Base-by-base conservation (phyloP, 92 coral and sea anemone genomes). In the Epizoanthus rinbou region DNA sequence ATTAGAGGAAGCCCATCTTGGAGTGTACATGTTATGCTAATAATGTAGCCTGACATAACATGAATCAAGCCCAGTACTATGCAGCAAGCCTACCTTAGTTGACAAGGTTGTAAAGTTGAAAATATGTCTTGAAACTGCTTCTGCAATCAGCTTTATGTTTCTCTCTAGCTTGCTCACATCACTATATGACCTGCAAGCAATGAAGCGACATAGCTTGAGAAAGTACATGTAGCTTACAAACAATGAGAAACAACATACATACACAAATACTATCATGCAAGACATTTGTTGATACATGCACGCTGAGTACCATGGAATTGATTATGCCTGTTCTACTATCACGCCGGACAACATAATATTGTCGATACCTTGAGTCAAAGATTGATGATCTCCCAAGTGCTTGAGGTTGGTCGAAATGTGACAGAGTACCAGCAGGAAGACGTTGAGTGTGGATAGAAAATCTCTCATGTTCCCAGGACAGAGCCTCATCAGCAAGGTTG, bases 391-490 rank as follows among this genome's bases (percentile, higher is more conserved):
- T 88, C 24, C 93, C 98, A n/a, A 84, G 66, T 0, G 90, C 93
- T 47, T 88, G 84, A 19, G 98, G 98, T 18, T 93, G 94, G 35
- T 59, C 91, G 69, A 62, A 93, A 85, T 95, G 98, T 16, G 98
- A 95, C 17, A 95, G 83, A 18, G 98, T 93, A 1, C 98, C 98
- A 2, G 98, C 98, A 17, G 98, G 98, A 24, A 95, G 88, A 15
- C 98, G 95, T 69, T 93, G 97, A 6, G 97, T 93, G 85, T 94
- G 98, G 6, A 95, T 74, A 31, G 98, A 95, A 84, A 95, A 95
- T 22, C 98, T 85, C 71, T 95, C 98, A 58, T 95, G 98, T 57
- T 95, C 98, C 98, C 98, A 95, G 2, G 98, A 90, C 66, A 93
- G 83, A 6, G 88, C 72, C 63, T 95, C 98, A 25, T 95, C 98